phyloP scores from a whole-genome alignment of 1,140 invertebrate genomes.

The Gryon sp. region DNA sequence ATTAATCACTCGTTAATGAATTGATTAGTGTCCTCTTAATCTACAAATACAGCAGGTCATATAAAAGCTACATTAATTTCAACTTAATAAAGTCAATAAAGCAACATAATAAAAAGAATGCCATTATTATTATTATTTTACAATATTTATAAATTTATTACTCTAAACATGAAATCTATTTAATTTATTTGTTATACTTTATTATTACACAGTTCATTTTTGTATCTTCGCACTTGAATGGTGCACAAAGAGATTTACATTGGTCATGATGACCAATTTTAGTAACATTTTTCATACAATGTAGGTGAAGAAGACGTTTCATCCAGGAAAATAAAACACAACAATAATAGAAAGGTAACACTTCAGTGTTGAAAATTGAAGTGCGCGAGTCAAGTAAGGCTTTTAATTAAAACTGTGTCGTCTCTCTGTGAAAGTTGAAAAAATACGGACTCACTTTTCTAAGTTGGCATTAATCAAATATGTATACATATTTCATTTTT shows the following conservation, averaged over 20 bases:
- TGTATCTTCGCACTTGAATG: background rate
- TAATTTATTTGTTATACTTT: too few species aligned
- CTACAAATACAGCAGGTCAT: background rate
- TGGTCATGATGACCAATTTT: background rate
- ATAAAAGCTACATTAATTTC: constrained; percentile 1
- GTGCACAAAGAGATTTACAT: constrained; percentile 3
- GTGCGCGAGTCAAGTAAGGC: constrained; percentile 16
- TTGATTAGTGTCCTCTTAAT: background rate
- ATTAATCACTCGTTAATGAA: too few species aligned
- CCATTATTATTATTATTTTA: too few species aligned
- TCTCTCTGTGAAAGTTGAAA: background rate
- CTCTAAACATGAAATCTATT: too few species aligned
- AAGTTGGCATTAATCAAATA: too few species aligned
- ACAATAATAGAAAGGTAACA: constrained; percentile 19
- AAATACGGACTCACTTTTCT: background rate
- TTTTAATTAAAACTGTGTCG: constrained; percentile 44
- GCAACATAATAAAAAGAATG: background rate
- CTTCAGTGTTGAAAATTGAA: constrained; percentile 28
- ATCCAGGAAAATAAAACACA: background rate
- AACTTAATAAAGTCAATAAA: background rate
- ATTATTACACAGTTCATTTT: too few species aligned
- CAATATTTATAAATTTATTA: too few species aligned
- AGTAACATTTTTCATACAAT: constrained; percentile 18
- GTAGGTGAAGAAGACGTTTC: constrained; percentile 29
- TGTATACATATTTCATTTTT: too few species aligned